These are phyloP conservation scores for Copidosoma floridanum DNA, from an alignment of 1,140 invertebrate genomes.

Conservation along the genomic window DNA sequence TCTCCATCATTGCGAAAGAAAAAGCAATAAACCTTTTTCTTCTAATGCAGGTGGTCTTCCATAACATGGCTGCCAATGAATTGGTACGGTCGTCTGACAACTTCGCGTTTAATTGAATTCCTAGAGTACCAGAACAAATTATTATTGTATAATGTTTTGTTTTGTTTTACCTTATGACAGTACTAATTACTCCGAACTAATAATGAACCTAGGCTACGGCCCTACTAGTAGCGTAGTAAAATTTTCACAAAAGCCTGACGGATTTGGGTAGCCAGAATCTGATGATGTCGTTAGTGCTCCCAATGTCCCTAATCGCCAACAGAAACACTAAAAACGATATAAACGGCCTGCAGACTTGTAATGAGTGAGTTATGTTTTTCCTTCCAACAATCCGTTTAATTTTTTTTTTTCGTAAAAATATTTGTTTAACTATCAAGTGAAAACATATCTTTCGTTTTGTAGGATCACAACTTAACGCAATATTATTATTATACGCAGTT, in stretches of 20 bases:
- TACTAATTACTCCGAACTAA: slow-evolving; percentile 75
- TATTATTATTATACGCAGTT: slow-evolving; percentile 82
- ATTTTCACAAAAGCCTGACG: slow-evolving; percentile 78
- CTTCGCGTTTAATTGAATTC: no score
- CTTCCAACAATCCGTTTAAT: no score
- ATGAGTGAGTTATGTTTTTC: slow-evolving; percentile 56
- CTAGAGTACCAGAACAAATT: no score
- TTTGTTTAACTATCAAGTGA: not conserved
- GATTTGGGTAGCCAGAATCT: slow-evolving; percentile 75
- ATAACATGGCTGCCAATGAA: slow-evolving; percentile 59
- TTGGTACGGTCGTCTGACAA: no score
- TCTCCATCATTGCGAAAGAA: no score
- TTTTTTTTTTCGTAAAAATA: slow-evolving; percentile 1
- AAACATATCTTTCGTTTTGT: not conserved
- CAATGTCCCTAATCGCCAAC: slow-evolving; percentile 82
- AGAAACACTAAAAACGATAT: slow-evolving; percentile 86
- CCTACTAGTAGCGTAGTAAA: slow-evolving; percentile 87
- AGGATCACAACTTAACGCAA: slow-evolving; percentile 79
- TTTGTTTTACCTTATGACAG: slow-evolving; percentile 64
- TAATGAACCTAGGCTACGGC: slow-evolving; percentile 85
- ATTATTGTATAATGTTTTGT: no score
- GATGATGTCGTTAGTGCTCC: slow-evolving; percentile 75
- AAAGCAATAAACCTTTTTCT: no score
- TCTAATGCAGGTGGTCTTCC: slow-evolving; percentile 61
- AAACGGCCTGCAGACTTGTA: slow-evolving; percentile 75